Evolutionary conservation across 2,888 invertebrate species (phyloP).

Genomic region (Idaea dimidiata): DNA sequence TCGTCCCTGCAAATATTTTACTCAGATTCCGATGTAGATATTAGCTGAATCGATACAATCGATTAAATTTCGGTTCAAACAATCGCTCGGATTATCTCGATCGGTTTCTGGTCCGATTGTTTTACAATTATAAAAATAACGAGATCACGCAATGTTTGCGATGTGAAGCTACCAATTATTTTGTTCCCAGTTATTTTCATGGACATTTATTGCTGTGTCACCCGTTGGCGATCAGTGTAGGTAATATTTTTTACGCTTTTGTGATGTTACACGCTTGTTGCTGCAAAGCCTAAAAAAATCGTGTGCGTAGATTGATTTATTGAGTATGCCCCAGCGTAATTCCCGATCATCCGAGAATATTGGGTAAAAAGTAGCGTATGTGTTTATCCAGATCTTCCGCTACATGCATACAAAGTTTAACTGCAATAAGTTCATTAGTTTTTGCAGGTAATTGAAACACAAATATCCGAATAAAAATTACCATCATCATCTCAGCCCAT

Average conservation of each 20-base stretch:
- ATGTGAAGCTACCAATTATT: not conserved
- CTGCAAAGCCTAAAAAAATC: not conserved
- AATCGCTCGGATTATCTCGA: not conserved
- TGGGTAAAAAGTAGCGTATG: too few relatives aligned
- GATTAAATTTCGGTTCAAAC: not conserved
- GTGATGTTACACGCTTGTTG: not conserved
- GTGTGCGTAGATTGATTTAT: too few relatives aligned
- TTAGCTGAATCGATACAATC: not conserved
- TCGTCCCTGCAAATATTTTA: not conserved
- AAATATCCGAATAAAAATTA: too few relatives aligned
- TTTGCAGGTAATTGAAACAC: too few relatives aligned
- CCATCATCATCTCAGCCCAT: too few relatives aligned
- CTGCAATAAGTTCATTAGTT: too few relatives aligned
- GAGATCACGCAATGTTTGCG: not conserved
- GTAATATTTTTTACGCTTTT: not conserved
- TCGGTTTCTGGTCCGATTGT: constrained; percentile 1
- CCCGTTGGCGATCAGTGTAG: not conserved
- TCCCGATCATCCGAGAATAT: too few relatives aligned
- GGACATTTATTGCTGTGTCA: not conserved
- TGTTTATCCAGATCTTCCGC: too few relatives aligned
- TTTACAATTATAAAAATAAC: constrained; percentile 1
- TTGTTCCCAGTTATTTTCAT: not conserved
- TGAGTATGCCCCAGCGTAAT: too few relatives aligned
- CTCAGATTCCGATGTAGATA: not conserved
- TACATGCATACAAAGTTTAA: too few relatives aligned